phyloP scores from a whole-genome alignment of 1,140 invertebrate species.

The Hydropsyche tenuis region DNA sequence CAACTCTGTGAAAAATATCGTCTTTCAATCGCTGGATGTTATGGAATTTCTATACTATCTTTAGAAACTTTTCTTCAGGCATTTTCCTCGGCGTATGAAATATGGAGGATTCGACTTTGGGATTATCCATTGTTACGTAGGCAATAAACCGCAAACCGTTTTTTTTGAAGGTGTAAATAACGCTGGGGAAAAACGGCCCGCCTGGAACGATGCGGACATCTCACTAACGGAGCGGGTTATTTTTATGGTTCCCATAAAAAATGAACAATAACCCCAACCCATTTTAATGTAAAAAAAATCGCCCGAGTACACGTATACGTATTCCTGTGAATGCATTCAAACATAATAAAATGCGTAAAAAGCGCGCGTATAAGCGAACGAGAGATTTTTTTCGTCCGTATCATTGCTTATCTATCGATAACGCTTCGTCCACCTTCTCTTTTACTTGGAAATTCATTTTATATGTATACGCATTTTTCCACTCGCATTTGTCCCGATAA shows the following conservation, averaged over 20 bases:
- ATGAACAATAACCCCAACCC: background rate
- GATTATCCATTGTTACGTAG: constrained; percentile 32
- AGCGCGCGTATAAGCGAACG: no score
- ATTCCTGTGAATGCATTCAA: no score
- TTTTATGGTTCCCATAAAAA: constrained; percentile 20
- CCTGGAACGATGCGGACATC: constrained; percentile 18
- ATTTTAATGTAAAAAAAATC: constrained; percentile 5
- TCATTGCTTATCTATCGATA: background rate
- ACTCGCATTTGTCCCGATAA: constrained; percentile 3
- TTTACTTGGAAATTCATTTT: background rate
- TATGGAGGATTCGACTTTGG: constrained; percentile 27
- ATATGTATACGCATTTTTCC: background rate
- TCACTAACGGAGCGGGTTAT: constrained; percentile 15
- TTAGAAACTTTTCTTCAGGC: background rate
- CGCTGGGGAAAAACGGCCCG: background rate
- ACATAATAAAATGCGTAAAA: no score
- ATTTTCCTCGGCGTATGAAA: constrained; percentile 11
- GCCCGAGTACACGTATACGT: no score
- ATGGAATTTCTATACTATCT: background rate
- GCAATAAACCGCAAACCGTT: constrained; percentile 28
- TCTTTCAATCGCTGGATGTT: no score
- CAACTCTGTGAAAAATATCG: no score
- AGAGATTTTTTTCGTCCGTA: background rate
- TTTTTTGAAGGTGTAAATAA: constrained; percentile 36
- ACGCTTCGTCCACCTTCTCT: background rate